Evolutionary conservation across 2,113 vertebrate species (phyloP).

Genomic region (Bathybates hornii): DNA sequence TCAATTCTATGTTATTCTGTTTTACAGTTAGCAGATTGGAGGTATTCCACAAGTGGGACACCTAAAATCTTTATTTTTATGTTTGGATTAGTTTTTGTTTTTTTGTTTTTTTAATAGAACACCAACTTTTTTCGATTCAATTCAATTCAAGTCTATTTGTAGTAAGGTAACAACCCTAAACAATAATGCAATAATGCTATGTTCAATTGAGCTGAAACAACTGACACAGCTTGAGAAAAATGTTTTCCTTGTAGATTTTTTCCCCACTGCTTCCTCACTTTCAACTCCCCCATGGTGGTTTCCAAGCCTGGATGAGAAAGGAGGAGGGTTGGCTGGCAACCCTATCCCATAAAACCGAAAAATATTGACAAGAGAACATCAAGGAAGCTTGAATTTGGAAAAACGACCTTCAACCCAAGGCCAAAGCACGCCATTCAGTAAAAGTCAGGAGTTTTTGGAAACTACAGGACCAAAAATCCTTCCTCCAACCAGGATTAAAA

Average conservation of each 20-base stretch:
- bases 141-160: background rate
- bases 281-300: background rate
- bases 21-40: background rate
- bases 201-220: background rate
- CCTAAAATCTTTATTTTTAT: background rate
- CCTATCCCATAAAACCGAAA: background rate
- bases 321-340: background rate
- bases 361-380: background rate
- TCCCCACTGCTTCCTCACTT: background rate
- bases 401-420: background rate
- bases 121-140: background rate
- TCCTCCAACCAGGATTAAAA: background rate
- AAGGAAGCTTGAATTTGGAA: background rate
- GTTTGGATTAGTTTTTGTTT: background rate
- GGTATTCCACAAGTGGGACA: background rate
- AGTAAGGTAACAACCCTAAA: background rate
- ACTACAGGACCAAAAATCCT: background rate
- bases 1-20: accelerated
- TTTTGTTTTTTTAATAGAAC: background rate
- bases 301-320: background rate
- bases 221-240: background rate
- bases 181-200: background rate
- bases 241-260: background rate
- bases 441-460: background rate
- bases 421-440: background rate